Evolutionary conservation across 2,797 vertebrate species (phyloP).

Genomic region (Dendrocincla tyrannina): DNA sequence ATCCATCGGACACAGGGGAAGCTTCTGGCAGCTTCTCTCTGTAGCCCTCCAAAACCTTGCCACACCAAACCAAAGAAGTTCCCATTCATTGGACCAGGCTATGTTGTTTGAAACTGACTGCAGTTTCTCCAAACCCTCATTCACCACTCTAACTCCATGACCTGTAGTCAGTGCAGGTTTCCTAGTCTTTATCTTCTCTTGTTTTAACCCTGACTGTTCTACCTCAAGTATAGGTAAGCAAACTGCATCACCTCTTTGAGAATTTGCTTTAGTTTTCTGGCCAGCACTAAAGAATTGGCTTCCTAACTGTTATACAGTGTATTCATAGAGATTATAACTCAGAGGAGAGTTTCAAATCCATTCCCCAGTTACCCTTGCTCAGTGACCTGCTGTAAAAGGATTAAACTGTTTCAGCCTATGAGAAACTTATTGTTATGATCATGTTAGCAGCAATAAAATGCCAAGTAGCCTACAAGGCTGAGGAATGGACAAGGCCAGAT

Average conservation of each 20-base stretch:
- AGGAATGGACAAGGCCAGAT: neutral
- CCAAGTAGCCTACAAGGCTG: neutral
- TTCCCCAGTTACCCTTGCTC: neutral
- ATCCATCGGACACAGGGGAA: neutral
- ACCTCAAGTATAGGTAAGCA: neutral
- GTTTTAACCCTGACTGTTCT: neutral
- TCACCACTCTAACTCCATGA: neutral
- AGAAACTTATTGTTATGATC: neutral
- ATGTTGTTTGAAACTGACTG: accelerated
- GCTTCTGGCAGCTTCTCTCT: neutral
- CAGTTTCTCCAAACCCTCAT: neutral
- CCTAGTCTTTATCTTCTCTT: neutral
- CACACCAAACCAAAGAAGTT: accelerated
- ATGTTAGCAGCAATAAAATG: neutral
- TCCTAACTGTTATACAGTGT: neutral
- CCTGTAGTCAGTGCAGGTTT: neutral
- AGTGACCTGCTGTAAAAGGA: neutral
- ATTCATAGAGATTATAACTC: neutral
- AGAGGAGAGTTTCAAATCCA: neutral
- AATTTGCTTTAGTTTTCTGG: neutral
- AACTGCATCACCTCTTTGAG: neutral
- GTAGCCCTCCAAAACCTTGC: neutral
- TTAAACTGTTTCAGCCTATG: neutral
- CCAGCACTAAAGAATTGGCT: neutral
- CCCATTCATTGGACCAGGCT: neutral